Base-by-base conservation (phyloP, 2,113 vertebrate genomes). In the Zosterops borbonicus region DNA sequence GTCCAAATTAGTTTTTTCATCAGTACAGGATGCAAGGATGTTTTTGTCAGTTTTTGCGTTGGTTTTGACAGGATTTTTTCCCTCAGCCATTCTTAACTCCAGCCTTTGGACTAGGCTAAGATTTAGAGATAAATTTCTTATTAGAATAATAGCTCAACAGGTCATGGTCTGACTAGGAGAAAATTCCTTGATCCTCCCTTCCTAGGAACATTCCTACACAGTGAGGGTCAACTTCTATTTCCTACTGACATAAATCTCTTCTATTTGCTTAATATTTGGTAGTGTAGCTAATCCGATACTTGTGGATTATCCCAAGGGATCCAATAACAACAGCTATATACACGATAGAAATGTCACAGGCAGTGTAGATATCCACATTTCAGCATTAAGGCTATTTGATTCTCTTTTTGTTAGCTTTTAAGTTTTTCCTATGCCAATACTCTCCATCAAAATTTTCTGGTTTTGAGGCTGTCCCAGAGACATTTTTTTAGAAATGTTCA, bases 131-230 rank as follows among this genome's bases (percentile, higher is more conserved):
- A 74, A 83, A 89, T 42, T 73, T 80, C 22, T 42, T 90, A 46
- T 50, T 79, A 93, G 41, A 77, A 93, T 64, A 80, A 92, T 90
- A 55, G 62, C 42, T 93, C 59, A 94, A 76, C 44, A 46, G 53
- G 62, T 60, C 42, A 59, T 41, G 24, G 20, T 67, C 47, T 71
- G 64, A 81, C 52, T 90, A 89, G 73, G 80, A 94, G 90, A 92
- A 93, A 83, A 55, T 74, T 90, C 80, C 83, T 94, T 87, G 71
- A 93, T 87, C 92, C 68, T 94, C 89, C 59, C 76, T 70, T 94
- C 89, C 33, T 67, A 64, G 91, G 60, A 95, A 95, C 83, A 93
- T 92, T 94, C 88, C 60, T 83, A 70, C 47, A 28, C 1, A 6
- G 62, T 79, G 62, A 94, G 33, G 14, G 73, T 78, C 76, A 92